Percentiles rank a stretch among this genome's conserved stretches.
These are phyloP conservation scores for Gari tellinella DNA, from an alignment of 2,888 invertebrate genomes.

Conservation along the genomic window DNA sequence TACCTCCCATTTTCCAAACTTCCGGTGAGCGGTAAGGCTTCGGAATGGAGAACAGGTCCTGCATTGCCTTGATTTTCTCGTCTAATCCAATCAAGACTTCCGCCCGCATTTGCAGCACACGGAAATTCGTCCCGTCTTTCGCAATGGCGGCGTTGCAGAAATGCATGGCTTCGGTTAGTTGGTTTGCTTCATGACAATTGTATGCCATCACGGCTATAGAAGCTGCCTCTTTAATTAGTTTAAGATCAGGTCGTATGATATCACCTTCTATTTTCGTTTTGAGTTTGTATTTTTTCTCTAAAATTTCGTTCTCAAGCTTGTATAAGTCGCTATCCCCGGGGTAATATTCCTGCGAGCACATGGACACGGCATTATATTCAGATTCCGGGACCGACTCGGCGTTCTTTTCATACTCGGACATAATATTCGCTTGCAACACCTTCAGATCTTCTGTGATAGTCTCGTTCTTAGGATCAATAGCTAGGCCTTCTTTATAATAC, in stretches of 20 bases:
- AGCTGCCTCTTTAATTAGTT: constrained; percentile 57
- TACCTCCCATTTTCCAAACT: constrained; percentile 80
- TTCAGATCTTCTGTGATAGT: constrained; percentile 67
- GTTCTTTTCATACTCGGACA: constrained; percentile 63
- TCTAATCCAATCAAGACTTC: constrained; percentile 65
- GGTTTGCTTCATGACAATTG: constrained; percentile 58
- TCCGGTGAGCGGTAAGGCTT: constrained; percentile 69
- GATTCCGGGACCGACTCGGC: constrained; percentile 48
- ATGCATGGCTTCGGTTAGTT: constrained; percentile 59
- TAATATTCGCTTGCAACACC: constrained; percentile 67
- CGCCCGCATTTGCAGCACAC: constrained; percentile 68
- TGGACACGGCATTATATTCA: constrained; percentile 71
- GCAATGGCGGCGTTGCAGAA: constrained; percentile 54
- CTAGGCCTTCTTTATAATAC: constrained; percentile 71
- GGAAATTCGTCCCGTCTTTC: constrained; percentile 63
- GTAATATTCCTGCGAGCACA: constrained; percentile 75
- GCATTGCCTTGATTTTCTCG: constrained; percentile 63
- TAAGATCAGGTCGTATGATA: constrained; percentile 17
- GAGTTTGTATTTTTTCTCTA: constrained; percentile 71
- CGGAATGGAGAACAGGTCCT: constrained; percentile 72
- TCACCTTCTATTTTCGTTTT: constrained; percentile 32
- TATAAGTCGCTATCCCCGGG: constrained; percentile 77
- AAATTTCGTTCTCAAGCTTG: constrained; percentile 71
- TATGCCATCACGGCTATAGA: constrained; percentile 65
- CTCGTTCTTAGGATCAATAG: constrained; percentile 65